These are phyloP conservation scores for Diarsia rubi DNA, from an alignment of 2,888 invertebrate species.

Conservation along the genomic window DNA sequence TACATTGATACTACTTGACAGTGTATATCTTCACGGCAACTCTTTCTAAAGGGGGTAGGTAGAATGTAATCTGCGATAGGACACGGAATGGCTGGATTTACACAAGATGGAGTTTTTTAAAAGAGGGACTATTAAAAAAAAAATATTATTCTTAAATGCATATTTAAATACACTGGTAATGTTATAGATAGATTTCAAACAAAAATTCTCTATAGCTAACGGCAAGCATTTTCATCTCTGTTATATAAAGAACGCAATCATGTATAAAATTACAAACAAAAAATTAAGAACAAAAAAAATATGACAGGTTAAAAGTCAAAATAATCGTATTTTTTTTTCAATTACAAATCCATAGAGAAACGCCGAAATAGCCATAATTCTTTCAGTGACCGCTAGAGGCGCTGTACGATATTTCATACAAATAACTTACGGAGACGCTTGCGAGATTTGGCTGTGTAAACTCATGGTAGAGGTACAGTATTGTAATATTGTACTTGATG, in stretches of 20 bases:
- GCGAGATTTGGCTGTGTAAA: no score
- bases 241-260: neutral
- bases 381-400: no score
- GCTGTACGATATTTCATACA: no score
- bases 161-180: slow-evolving; percentile 17
- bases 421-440: no score
- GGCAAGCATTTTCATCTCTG: neutral
- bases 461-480: no score
- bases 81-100: neutral
- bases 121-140: neutral
- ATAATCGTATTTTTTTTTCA: neutral
- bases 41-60: slow-evolving; percentile 1
- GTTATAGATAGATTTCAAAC: neutral
- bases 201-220: neutral
- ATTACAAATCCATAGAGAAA: no score
- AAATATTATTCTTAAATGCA: slow-evolving; percentile 17
- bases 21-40: slow-evolving; percentile 32
- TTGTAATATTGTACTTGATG: neutral
- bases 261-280: neutral
- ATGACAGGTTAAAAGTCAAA: neutral
- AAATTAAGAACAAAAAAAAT: neutral
- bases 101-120: neutral
- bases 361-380: no score
- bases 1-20: slow-evolving; percentile 38
- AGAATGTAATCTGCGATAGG: neutral